Base-by-base conservation (phyloP, 2,797 vertebrate genomes). In the Diplodus sargus region DNA sequence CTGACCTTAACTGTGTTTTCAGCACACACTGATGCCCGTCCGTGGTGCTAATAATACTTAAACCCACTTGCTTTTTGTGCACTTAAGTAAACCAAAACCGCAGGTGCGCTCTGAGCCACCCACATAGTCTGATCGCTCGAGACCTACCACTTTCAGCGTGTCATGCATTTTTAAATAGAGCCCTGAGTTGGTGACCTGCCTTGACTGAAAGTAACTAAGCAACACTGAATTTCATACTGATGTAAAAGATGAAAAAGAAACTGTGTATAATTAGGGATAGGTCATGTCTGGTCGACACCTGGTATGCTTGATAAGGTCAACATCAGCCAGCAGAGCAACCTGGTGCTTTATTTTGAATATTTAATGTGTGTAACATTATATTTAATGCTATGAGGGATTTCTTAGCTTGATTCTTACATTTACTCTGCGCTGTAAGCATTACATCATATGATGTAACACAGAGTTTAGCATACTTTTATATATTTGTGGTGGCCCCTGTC, bases 1-100 rank as follows among this genome's bases (percentile, higher is more conserved):
- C 59, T 28, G 52, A 61, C 51, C 2, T 12, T 64, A 67, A 69
- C 67, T 79, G 48, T 66, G 64, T 69, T 82, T 60, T 60, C 16
- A 63, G 57, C 17, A 60, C 57, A 63, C 42, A 76, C 9, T 61
- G 58, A 52, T 56, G 12, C 15, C 30, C 62, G 47, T 59, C 69
- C 51, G 16, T 39, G 72, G 57, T 20, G 17, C 48, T 76, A 54
- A 70, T 72, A 63, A 28, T 72, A 65, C 22, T 45, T 48, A 47
- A 70, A 56, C 14, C 23, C 5, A 18, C 25, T 22, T 47, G 34
- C 39, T 22, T 16, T 45, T 43, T 43, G 22, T 5, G 7, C 7
- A 20, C 30, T 22, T 18, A 22, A 61, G 42, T 49, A 7, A 23
- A 57, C 54, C 12, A n/a, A 34, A 64, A 20, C n/a, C 45, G 18